phyloP scores from a whole-genome alignment of 2,888 invertebrate genomes.

The Litoditis marina region DNA sequence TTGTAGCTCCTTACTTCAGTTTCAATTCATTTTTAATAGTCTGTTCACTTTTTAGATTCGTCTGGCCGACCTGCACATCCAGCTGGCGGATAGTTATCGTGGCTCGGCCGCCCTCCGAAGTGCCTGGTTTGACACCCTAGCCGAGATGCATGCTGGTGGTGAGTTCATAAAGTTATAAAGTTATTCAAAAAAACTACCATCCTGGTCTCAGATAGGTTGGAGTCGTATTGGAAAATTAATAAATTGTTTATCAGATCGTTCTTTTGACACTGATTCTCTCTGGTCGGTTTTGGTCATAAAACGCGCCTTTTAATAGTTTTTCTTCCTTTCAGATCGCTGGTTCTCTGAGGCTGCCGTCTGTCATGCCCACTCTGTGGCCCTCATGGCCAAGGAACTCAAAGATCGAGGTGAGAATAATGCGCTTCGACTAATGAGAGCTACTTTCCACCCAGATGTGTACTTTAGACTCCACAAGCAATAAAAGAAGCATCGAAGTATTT shows the following conservation, averaged over 20 bases:
- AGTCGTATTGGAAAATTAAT: no score
- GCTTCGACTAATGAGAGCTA: no score
- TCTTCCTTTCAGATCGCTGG: conserved; percentile 64
- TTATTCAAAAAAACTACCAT: no score
- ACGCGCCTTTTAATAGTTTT: conserved; percentile 65
- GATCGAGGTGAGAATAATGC: conserved; percentile 67
- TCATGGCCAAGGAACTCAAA: conserved; percentile 84
- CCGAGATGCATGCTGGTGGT: conserved; percentile 69
- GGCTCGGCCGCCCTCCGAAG: conserved; percentile 88
- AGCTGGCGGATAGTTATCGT: conserved; percentile 66
- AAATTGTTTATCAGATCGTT: no score
- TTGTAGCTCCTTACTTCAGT: no score
- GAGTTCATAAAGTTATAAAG: background rate
- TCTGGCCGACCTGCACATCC: conserved; percentile 66
- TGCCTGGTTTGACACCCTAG: conserved; percentile 81
- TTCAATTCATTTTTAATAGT: no score
- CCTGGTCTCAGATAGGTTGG: no score
- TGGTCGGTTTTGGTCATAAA: no score
- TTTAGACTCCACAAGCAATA: background rate
- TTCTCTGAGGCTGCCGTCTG: conserved; percentile 92
- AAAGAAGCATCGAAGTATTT: no score
- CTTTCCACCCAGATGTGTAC: no score
- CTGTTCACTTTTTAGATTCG: conserved; percentile 37
- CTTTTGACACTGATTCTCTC: no score
- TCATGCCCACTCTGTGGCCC: conserved; percentile 87